Conservation (phyloP, 2,113 vertebrate species). For the Melanocharis versteri region DNA sequence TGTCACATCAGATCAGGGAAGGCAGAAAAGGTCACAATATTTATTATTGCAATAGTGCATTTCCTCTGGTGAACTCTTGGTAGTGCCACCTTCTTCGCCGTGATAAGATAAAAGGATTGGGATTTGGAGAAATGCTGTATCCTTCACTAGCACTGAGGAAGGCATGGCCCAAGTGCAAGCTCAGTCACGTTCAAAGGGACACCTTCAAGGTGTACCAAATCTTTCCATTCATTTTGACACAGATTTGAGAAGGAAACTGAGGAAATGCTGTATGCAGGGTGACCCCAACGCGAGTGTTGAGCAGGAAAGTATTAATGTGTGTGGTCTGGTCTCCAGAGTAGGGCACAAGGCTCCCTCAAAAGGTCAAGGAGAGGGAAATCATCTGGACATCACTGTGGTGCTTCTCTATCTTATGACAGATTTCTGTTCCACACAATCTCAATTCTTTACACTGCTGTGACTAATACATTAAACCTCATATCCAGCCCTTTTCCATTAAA, state of each 20-base stretch:
- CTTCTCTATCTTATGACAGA: neutral
- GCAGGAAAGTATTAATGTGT: accelerated
- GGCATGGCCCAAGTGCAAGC: neutral
- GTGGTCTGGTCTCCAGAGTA: neutral
- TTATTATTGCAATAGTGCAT: neutral
- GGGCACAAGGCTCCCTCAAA: neutral
- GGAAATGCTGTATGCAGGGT: neutral
- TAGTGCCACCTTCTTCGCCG: neutral
- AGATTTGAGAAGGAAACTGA: neutral
- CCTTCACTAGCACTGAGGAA: neutral
- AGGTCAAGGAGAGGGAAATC: neutral
- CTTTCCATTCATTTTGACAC: neutral
- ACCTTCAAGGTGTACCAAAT: neutral
- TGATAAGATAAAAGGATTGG: neutral
- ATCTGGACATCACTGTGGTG: neutral
- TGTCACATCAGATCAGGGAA: neutral
- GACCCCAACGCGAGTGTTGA: neutral
- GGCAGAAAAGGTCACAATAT: constrained; percentile 8
- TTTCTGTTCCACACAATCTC: neutral
- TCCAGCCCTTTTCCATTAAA: neutral
- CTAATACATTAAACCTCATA: neutral
- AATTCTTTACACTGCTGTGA: neutral
- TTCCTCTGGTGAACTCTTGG: neutral
- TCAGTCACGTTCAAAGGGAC: neutral
- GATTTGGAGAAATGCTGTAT: neutral